Conservation (phyloP, 2,797 vertebrate species). For the Kryptolebias ocellatus region DNA sequence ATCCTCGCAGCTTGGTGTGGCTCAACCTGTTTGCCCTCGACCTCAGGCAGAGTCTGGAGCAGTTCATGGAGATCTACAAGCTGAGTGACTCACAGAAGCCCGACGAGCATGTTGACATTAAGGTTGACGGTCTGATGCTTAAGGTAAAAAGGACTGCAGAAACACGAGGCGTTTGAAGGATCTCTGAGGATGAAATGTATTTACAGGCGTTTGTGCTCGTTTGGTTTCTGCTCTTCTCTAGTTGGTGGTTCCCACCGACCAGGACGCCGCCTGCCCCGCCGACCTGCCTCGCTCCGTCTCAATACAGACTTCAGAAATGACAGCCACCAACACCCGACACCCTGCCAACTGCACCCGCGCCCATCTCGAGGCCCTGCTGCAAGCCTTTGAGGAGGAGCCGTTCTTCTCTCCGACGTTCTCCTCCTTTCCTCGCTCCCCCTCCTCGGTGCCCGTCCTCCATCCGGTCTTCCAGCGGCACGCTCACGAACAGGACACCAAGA, state of each 20-base stretch:
- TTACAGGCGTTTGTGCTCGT: neutral
- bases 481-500: slow-evolving; percentile 35
- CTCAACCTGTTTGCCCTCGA: slow-evolving; percentile 95
- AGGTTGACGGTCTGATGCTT: slow-evolving; percentile 95
- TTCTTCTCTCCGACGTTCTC: slow-evolving; percentile 82
- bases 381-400: slow-evolving; percentile 90
- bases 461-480: slow-evolving; percentile 32
- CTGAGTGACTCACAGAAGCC: slow-evolving; percentile 93
- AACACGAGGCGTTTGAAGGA: too few species aligned
- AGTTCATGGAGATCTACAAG: slow-evolving; percentile 98
- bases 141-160: slow-evolving; percentile 83
- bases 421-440: slow-evolving; percentile 24
- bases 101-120: slow-evolving; percentile 96
- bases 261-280: slow-evolving; percentile 84
- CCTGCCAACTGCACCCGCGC: slow-evolving; percentile 91
- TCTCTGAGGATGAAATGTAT: neutral
- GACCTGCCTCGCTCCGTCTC: slow-evolving; percentile 93
- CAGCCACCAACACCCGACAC: slow-evolving; percentile 94
- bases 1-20: slow-evolving; percentile 96
- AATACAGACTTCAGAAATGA: slow-evolving; percentile 97
- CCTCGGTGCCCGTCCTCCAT: slow-evolving; percentile 31
- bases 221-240: slow-evolving; percentile 42
- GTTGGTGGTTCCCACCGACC: slow-evolving; percentile 92
- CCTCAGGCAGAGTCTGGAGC: slow-evolving; percentile 94
- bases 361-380: slow-evolving; percentile 91